Evolutionary conservation across 2,888 invertebrate genomes (phyloP), one percentile per base, ranked within the genome.

Genomic region (Nebria salina): DNA sequence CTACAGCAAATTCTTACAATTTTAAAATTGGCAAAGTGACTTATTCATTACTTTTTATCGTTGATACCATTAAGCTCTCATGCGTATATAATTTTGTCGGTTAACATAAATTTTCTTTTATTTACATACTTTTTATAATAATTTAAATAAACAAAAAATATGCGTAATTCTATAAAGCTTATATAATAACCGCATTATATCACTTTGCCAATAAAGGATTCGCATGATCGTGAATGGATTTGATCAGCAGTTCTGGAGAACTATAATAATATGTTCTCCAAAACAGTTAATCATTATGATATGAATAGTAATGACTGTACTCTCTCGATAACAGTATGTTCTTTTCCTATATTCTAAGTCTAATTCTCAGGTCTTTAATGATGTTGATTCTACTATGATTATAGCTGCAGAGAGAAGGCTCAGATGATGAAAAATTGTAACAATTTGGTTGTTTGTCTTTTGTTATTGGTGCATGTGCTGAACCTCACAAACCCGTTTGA

Each of bases 391-490:
- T 54, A 54, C 54, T 54, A 54, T 54, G 54, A 54, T 54, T 54
- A 54, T 54, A 54, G 54, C 54, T 54, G 54, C 54, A 11, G 54
- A 54, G 54, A 54, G 54, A 54, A 0, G 54, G 54, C 3, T 54
- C 54, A 54, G 54, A 54, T 54, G 54, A 54, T 54, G 54, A 54
- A 54, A 54, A 54, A 54, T 54, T 54, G 54, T 54, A 54, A 54
- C 54, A 13, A 54, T 54, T 54, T 54, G 54, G 54, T 54, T 54
- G 54, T 43, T 43, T 54, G 68, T 70, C 11, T 70, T 26, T 11
- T 70, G n/a, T 70, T 11, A 70, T n/a, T 70, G 70, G 70, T 70
- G 70, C 70, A 70, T 54, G 54, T 54, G 54, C 70, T 70, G 25
- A 20, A 70, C 70, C 54, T 54, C 34, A 70, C 70, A 70, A 34